A percentile compares a stretch with the other conserved stretches of the same genome.
These are phyloP conservation scores for Uria aalge DNA, from an alignment of 2,113 vertebrate species.

Conservation along the genomic window DNA sequence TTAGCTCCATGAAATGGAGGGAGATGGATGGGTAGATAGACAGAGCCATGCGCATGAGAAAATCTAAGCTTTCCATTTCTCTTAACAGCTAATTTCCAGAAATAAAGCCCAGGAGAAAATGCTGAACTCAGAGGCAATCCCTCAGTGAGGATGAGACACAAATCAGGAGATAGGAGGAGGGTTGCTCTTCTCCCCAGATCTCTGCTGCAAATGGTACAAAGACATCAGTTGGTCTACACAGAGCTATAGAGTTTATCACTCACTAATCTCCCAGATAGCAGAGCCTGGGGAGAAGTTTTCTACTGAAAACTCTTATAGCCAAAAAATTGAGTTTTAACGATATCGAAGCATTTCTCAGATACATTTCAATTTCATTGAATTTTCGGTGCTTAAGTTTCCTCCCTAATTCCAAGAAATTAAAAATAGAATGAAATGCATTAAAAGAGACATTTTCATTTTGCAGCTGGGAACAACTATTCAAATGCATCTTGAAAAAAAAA, in stretches of 20 bases:
- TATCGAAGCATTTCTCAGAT: neutral
- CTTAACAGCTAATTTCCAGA: neutral
- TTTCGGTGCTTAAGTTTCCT: neutral
- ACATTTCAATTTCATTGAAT: neutral
- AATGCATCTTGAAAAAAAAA: neutral
- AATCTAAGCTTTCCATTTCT: neutral
- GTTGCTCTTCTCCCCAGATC: neutral
- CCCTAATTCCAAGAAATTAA: conserved; percentile 24
- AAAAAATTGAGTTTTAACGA: neutral
- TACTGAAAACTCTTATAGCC: neutral
- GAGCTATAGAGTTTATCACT: neutral
- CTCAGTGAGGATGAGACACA: neutral
- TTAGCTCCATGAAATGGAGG: neutral
- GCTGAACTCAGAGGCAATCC: neutral
- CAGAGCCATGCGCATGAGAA: neutral
- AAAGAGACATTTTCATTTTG: neutral
- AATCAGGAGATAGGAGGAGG: neutral
- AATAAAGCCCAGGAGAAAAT: neutral
- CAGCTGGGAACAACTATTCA: neutral
- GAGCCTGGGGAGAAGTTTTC: neutral
- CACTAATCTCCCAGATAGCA: neutral
- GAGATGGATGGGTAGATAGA: neutral
- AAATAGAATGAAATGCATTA: neutral
- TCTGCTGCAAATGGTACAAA: neutral
- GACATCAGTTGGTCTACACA: neutral